These are phyloP conservation scores for Drosophila neocordata DNA, from an alignment of 1,140 invertebrate genomes.

Conservation along the genomic window DNA sequence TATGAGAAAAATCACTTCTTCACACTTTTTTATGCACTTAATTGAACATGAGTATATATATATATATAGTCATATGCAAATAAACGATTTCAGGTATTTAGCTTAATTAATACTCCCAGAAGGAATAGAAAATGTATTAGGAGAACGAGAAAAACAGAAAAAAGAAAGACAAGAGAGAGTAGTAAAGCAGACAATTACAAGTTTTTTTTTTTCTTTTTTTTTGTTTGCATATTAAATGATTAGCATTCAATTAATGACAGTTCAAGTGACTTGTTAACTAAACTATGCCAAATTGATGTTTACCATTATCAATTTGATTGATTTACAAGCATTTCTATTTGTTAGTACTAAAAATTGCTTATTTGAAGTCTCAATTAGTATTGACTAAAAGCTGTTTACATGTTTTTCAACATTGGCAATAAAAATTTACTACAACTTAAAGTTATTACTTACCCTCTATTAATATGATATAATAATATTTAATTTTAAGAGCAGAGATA, in stretches of 20 bases:
- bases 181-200: background rate
- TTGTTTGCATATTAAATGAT: constrained; percentile 50
- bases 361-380: no score
- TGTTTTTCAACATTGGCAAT: background rate
- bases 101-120: constrained; percentile 34
- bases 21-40: background rate
- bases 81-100: constrained; percentile 32
- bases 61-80: constrained; percentile 42
- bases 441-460: no score
- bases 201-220: no score
- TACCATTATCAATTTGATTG: constrained; percentile 1
- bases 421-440: no score
- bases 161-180: background rate
- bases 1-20: no score
- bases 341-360: no score
- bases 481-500: no score
- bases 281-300: constrained; percentile 23
- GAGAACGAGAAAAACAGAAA: background rate
- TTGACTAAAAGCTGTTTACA: no score
- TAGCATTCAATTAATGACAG: constrained; percentile 36
- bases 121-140: background rate
- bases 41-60: background rate
- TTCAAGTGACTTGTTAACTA: constrained; percentile 57
- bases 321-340: background rate
- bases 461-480: no score